Evolutionary conservation across 2,113 vertebrate genomes (phyloP).

Genomic region (Paraplagusia blochii): DNA sequence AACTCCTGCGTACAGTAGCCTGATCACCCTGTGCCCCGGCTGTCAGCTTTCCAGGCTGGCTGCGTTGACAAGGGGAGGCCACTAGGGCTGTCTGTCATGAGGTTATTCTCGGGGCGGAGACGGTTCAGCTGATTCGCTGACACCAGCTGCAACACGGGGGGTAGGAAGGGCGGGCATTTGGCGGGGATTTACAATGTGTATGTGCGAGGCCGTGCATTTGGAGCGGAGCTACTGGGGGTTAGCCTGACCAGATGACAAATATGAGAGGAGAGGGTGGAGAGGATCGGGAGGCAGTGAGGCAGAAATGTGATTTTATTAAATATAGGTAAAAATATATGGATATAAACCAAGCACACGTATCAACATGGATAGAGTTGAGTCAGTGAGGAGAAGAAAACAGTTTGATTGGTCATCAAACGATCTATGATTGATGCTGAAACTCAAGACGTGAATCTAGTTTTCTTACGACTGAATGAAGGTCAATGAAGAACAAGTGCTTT

Average conservation of each 20-base stretch:
- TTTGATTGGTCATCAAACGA: too few species aligned
- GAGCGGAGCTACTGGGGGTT: constrained; percentile 71
- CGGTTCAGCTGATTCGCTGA: constrained; percentile 79
- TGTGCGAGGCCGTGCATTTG: constrained; percentile 59
- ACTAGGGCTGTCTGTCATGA: constrained; percentile 79
- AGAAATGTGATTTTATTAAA: constrained; percentile 58
- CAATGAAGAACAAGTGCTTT: too few species aligned
- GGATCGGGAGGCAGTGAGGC: constrained; percentile 43
- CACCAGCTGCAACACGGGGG: constrained; percentile 62
- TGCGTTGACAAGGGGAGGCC: constrained; percentile 75
- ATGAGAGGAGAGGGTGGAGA: constrained; percentile 60
- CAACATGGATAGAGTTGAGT: constrained; percentile 44
- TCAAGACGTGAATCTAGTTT: too few species aligned
- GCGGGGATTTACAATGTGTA: constrained; percentile 56
- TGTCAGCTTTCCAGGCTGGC: constrained; percentile 74
- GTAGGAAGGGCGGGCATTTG: constrained; percentile 68
- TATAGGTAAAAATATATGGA: constrained; percentile 15
- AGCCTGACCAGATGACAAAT: constrained; percentile 75
- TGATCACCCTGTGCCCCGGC: constrained; percentile 73
- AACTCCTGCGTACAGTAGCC: constrained; percentile 54
- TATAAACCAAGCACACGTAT: constrained; percentile 68
- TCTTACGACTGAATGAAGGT: too few species aligned
- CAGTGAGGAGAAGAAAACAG: constrained; percentile 72
- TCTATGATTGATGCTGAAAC: too few species aligned
- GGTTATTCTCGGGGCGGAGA: constrained; percentile 76